phyloP scores from a whole-genome alignment of 2,888 invertebrate species.

The Candidula unifasciata region DNA sequence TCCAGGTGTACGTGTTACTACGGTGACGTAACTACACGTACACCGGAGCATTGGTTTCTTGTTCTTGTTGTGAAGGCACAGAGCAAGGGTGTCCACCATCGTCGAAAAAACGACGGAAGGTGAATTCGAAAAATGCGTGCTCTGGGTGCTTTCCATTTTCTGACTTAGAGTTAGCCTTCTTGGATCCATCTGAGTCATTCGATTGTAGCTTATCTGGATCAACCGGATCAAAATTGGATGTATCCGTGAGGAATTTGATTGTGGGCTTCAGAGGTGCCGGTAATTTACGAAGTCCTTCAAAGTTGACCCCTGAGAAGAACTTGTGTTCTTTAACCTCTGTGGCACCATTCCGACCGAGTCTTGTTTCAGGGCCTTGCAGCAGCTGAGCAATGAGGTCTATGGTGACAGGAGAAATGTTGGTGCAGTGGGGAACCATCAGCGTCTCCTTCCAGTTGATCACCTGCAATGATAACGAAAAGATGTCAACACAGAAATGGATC shows the following conservation, averaged over 20 bases:
- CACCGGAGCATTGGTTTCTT: constrained; percentile 60
- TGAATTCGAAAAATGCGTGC: constrained; percentile 99
- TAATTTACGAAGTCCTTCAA: constrained; percentile 89
- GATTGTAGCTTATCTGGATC: constrained; percentile 72
- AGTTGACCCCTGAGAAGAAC: constrained; percentile 92
- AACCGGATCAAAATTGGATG: constrained; percentile 93
- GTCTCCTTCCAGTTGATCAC: constrained; percentile 97
- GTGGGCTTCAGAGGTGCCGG: constrained; percentile 96
- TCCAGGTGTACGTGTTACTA: neutral
- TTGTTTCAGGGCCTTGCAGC: constrained; percentile 91
- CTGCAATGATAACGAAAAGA: constrained; percentile 79
- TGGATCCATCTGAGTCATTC: constrained; percentile 67
- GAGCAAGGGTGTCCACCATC: constrained; percentile 76
- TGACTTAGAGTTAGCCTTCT: constrained; percentile 64
- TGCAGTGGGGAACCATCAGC: constrained; percentile 92
- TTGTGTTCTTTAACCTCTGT: constrained; percentile 95
- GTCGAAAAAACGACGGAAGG: constrained; percentile 98
- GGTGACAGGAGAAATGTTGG: constrained; percentile 90
- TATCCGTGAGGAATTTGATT: constrained; percentile 96
- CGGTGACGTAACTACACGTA: constrained; percentile 60
- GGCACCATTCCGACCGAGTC: constrained; percentile 92
- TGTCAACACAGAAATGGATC: neutral
- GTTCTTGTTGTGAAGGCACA: constrained; percentile 56
- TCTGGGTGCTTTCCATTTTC: constrained; percentile 83
- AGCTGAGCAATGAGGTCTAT: constrained; percentile 92